Percentiles rank a stretch among this genome's conserved stretches.
Conservation (phyloP, 2,797 vertebrate species). For the Neosilurus mollespiculum region DNA sequence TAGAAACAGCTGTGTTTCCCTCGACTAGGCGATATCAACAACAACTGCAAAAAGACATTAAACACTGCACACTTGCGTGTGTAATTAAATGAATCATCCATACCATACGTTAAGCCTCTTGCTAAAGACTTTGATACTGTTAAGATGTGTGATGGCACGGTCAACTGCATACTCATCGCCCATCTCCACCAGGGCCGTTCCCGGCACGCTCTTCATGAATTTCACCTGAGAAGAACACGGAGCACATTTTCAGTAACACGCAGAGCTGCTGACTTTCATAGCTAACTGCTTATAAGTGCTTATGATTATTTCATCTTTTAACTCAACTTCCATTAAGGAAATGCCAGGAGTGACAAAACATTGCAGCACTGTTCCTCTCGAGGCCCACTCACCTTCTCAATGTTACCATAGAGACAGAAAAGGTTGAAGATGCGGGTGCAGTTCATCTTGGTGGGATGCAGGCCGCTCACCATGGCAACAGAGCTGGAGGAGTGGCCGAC, state of each 20-base stretch:
- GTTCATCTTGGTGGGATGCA: conserved; percentile 95
- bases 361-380: conserved; percentile 18
- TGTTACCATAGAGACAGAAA: conserved; percentile 97
- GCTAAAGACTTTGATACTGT: conserved; percentile 94
- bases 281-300: neutral
- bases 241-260: neutral
- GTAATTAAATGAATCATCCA: conserved; percentile 52
- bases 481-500: conserved; percentile 86
- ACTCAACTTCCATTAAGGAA: neutral
- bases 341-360: conserved; percentile 6
- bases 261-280: neutral
- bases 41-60: neutral
- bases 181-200: conserved; percentile 95
- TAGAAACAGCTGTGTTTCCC: too few relatives aligned
- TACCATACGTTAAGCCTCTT: conserved; percentile 97
- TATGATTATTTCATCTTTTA: neutral
- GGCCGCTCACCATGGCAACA: conserved; percentile 95
- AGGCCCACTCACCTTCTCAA: conserved; percentile 85
- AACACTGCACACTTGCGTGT: neutral
- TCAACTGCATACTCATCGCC: conserved; percentile 97
- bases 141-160: conserved; percentile 95
- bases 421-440: conserved; percentile 96
- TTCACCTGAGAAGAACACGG: conserved; percentile 78
- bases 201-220: conserved; percentile 98
- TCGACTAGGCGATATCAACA: too few relatives aligned